Percentiles rank a stretch among this genome's conserved stretches.
phyloP scores from a whole-genome alignment of 2,888 invertebrate species.

The Pristionchus exspectatus region DNA sequence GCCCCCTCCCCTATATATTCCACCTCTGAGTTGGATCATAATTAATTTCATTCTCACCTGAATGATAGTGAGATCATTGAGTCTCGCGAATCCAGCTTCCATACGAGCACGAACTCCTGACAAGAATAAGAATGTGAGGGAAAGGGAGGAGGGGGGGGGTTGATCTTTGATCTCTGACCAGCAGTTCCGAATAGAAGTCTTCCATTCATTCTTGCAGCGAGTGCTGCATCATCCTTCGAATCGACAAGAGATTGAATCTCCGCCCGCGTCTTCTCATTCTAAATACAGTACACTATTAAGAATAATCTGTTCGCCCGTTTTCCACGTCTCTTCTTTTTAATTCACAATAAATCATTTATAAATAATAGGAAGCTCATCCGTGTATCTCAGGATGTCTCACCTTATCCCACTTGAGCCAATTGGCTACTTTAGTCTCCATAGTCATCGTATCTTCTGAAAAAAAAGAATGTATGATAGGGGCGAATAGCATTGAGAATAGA shows the following conservation, averaged over 20 bases:
- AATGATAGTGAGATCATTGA: constrained; percentile 95
- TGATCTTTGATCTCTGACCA: constrained; percentile 72
- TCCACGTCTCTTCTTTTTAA: neutral
- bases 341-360: neutral
- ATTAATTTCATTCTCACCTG: constrained; percentile 81
- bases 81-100: constrained; percentile 92
- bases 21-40: neutral
- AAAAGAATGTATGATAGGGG: neutral
- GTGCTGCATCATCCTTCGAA: constrained; percentile 76
- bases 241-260: constrained; percentile 79
- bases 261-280: constrained; percentile 72
- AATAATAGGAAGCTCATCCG: neutral
- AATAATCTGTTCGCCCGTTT: neutral
- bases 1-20: too few species aligned
- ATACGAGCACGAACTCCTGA: constrained; percentile 89
- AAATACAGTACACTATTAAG: neutral
- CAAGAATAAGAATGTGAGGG: neutral
- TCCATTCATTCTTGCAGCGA: constrained; percentile 78
- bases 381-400: constrained; percentile 55
- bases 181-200: constrained; percentile 82
- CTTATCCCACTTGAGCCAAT: constrained; percentile 77
- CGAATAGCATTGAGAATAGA: neutral
- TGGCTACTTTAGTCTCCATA: constrained; percentile 70
- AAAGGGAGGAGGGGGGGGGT: neutral
- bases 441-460: constrained; percentile 4